phyloP scores from a whole-genome alignment of 2,797 vertebrate genomes.

The Cuculus canorus region DNA sequence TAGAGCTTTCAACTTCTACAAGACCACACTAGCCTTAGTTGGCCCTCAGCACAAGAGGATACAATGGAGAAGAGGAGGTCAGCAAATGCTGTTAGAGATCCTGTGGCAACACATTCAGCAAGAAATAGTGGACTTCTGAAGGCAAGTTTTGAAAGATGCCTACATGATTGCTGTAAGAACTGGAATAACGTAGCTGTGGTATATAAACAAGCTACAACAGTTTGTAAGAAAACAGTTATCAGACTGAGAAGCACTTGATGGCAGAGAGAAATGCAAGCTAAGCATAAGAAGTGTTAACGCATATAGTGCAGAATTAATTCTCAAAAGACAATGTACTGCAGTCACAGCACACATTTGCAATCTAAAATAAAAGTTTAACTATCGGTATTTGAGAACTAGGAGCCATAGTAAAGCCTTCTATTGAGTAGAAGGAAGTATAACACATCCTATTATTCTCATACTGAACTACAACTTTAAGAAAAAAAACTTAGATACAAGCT shows the following conservation, averaged over 20 bases:
- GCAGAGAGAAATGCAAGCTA: neutral
- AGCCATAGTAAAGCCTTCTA: neutral
- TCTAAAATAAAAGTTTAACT: neutral
- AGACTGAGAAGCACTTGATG: neutral
- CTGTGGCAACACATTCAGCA: neutral
- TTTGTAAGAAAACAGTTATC: neutral
- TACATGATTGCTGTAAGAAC: neutral
- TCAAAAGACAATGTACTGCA: neutral
- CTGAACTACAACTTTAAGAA: neutral
- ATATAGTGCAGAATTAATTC: neutral
- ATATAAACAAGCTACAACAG: neutral
- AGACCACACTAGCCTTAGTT: neutral
- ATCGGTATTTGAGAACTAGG: neutral
- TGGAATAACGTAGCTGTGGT: neutral
- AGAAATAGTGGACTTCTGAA: neutral
- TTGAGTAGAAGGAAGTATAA: neutral
- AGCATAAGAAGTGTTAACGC: neutral
- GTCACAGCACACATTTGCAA: neutral
- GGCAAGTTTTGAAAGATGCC: neutral
- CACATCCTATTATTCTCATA: neutral
- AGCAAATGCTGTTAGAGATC: neutral
- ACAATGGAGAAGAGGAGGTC: neutral
- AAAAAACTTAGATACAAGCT: neutral
- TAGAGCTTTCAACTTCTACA: neutral
- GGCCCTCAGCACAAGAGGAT: neutral